Conservation (phyloP, 2,888 invertebrate genomes). For the Ectobius pallidus region DNA sequence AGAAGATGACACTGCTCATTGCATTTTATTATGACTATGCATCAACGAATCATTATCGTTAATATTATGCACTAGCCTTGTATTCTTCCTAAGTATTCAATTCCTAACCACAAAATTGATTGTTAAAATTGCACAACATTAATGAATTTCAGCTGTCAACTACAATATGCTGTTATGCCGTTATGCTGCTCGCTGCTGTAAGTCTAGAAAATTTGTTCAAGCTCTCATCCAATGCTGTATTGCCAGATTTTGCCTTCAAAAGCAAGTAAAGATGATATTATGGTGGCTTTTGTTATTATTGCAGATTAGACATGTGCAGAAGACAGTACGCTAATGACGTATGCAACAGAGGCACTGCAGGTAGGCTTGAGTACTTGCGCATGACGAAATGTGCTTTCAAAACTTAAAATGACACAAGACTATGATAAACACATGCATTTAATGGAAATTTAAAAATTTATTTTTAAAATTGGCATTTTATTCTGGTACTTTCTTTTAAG, state of each 20-base stretch:
- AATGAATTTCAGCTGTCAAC: neutral
- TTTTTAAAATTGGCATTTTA: no score
- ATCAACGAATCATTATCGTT: no score
- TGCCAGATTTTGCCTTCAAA: neutral
- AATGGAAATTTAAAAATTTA: no score
- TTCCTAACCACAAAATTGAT: no score
- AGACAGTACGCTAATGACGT: conserved; percentile 91
- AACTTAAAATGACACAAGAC: conserved; percentile 9
- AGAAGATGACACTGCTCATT: no score
- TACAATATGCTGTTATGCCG: neutral
- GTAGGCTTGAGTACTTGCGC: conserved; percentile 63
- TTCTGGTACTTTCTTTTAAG: no score
- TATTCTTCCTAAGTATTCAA: no score
- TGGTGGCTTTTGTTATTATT: conserved; percentile 54
- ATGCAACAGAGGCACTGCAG: conserved; percentile 98
- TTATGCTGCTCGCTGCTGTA: conserved; percentile 1
- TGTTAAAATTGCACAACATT: neutral
- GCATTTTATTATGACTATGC: no score
- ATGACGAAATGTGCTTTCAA: neutral
- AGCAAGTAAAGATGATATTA: conserved; percentile 17
- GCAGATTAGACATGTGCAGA: conserved; percentile 99
- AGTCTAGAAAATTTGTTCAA: neutral
- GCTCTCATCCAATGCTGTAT: neutral
- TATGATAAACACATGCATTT: neutral
- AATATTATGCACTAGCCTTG: no score